A percentile compares a stretch with the other conserved stretches of the same genome.
Evolutionary conservation across 2,113 vertebrate genomes (phyloP).

Genomic region (Colaptes auratus): DNA sequence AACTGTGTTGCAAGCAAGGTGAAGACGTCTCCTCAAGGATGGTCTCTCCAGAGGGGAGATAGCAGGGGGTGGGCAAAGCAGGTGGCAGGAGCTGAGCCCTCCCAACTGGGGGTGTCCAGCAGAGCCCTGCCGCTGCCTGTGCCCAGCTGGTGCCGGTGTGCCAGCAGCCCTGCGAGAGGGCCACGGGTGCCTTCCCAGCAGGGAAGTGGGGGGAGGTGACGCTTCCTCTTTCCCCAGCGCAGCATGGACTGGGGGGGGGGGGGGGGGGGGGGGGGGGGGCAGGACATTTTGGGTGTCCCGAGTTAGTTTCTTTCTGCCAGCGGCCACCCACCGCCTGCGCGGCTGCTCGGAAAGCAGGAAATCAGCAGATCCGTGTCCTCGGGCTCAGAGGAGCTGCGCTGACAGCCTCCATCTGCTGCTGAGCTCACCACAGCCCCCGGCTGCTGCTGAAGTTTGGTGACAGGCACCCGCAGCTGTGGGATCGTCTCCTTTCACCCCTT

Average conservation of each 20-base stretch:
- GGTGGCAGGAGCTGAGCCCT: background rate
- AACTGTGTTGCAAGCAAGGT: background rate
- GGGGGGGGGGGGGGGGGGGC: background rate
- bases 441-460: background rate
- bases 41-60: background rate
- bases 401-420: slow-evolving; percentile 18
- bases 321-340: background rate
- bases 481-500: background rate
- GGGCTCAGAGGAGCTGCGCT: background rate
- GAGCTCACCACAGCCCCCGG: background rate
- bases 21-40: background rate
- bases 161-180: background rate
- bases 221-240: slow-evolving; percentile 38
- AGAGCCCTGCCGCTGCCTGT: background rate
- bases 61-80: background rate
- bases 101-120: background rate
- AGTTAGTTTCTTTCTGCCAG: slow-evolving; percentile 6
- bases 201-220: background rate
- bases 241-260: fast-evolving
- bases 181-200: background rate
- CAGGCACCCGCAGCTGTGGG: background rate
- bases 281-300: background rate
- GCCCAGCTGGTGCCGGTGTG: background rate
- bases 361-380: slow-evolving; percentile 43
- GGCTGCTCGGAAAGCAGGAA: slow-evolving; percentile 1